Base-by-base conservation (phyloP, 2,797 vertebrate genomes). In the Aeoliscus strigatus region DNA sequence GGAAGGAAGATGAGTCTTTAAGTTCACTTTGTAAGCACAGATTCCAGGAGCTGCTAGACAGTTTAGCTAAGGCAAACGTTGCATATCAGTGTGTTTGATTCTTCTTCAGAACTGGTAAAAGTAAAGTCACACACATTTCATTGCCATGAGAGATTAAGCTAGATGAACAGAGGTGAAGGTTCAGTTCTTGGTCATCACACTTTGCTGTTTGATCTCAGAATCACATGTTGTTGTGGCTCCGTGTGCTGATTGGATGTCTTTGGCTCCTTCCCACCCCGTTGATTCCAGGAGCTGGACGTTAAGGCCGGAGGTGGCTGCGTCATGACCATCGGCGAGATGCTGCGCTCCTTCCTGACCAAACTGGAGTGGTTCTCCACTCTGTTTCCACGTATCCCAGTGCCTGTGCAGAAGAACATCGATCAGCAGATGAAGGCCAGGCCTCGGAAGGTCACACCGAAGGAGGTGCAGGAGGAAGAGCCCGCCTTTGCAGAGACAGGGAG, bases 321-420 rank as follows among this genome's bases (percentile, higher is more conserved):
- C 25, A 99, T 99, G 96, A 94, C 93, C 24, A 66, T 99, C 2
- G 96, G 96, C 47, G 96, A 99, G 76, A 99, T 99, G 96, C 86
- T 99, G 21, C 93, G 96, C 38, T 99, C 96, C 61, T 99, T 94
- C 77, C 88, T 99, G 57, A 98, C 96, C 73, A 99, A 99, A 66
- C 88, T 99, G 33, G 96, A 99, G 71, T 99, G 96, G 96, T 99
- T 99, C 82, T 98, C 96, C 61, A 99, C 96, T 0, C 82, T 98
- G 53, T 99, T 99, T 52, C 96, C 96, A 37, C 92, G 96, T 61
- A 99, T 99, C 78, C 96, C 96, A 4, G 96, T 99, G 62, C 96
- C 96, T 18, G 95, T 98, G 50, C 96, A 99, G 84, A 99, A 99
- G 81, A 85, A 88, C 26, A 94, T 99, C 36, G 96, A 99, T 80